A percentile compares a stretch with the other conserved stretches of the same genome.
Conservation (phyloP, 1,140 invertebrate species). For the Heliconius eleuchia region DNA sequence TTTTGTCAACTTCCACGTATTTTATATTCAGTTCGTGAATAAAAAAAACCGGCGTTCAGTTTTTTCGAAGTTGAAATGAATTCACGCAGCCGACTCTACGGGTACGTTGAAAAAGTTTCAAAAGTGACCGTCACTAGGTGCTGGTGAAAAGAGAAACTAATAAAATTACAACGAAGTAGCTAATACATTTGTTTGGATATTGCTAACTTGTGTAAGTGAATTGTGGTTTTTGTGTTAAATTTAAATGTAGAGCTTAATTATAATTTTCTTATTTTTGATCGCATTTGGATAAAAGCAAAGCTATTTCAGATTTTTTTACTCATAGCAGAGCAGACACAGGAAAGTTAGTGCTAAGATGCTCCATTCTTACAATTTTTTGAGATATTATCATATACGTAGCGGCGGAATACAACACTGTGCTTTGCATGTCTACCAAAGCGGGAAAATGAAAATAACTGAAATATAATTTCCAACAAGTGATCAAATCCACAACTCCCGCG, state of each 20-base stretch:
- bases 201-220: not conserved
- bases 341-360: too few relatives aligned
- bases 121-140: conserved; percentile 25
- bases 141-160: conserved; percentile 15
- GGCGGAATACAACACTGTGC: not conserved
- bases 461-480: not conserved
- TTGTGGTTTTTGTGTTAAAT: not conserved
- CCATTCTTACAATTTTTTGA: not conserved
- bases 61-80: conserved; percentile 41
- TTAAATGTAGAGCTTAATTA: not conserved
- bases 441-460: not conserved
- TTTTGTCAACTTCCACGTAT: conserved; percentile 43
- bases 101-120: conserved; percentile 31
- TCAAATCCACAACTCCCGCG: not conserved
- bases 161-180: conserved; percentile 14
- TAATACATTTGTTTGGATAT: conserved; percentile 4
- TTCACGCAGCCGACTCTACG: conserved; percentile 36
- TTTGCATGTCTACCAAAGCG: not conserved
- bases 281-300: too few relatives aligned
- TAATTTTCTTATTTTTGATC: not conserved
- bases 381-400: not conserved
- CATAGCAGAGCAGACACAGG: too few relatives aligned
- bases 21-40: conserved; percentile 43
- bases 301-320: too few relatives aligned
- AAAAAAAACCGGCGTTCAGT: conserved; percentile 36